A percentile compares a stretch with the other conserved stretches of the same genome.
Evolutionary conservation across 2,113 vertebrate genomes (phyloP).

Genomic region (Oncorhynchus mykiss): DNA sequence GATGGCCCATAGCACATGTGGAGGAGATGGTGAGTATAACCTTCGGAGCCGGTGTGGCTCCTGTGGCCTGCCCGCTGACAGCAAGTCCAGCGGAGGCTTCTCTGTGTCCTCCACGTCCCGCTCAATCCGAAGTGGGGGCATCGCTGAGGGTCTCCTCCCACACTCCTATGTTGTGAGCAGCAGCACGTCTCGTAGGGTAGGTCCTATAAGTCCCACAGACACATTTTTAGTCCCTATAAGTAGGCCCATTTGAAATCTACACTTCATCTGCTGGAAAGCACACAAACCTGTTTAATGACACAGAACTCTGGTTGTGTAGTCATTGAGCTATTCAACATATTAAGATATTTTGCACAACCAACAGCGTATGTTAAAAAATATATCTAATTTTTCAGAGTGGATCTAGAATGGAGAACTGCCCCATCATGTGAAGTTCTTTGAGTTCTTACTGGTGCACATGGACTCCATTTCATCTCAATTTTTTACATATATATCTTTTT

Average conservation of each 20-base stretch:
- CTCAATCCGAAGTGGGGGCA: slow-evolving; percentile 75
- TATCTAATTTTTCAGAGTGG: slow-evolving; percentile 46
- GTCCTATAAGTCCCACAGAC: neutral
- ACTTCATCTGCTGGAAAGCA: neutral
- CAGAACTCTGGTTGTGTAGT: neutral
- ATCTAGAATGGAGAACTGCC: slow-evolving; percentile 55
- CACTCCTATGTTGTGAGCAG: slow-evolving; percentile 82
- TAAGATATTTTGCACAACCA: neutral
- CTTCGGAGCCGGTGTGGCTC: slow-evolving; percentile 93
- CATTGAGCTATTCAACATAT: neutral
- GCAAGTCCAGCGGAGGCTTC: slow-evolving; percentile 82
- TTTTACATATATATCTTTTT: slow-evolving; percentile 1
- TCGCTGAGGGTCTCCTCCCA: slow-evolving; percentile 79
- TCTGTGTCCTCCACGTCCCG: slow-evolving; percentile 82
- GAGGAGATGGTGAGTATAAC: slow-evolving; percentile 91
- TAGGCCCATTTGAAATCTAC: neutral
- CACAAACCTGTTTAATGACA: neutral
- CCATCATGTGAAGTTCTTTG: slow-evolving; percentile 59
- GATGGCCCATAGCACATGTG: slow-evolving; percentile 83
- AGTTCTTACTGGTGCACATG: slow-evolving; percentile 1
- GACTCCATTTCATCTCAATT: neutral
- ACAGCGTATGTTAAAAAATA: neutral
- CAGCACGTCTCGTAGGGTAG: slow-evolving; percentile 74
- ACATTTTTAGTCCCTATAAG: neutral
- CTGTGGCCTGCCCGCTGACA: slow-evolving; percentile 85